Evolutionary conservation across 2,113 vertebrate species (phyloP).

Genomic region (Myiagra hebetior): DNA sequence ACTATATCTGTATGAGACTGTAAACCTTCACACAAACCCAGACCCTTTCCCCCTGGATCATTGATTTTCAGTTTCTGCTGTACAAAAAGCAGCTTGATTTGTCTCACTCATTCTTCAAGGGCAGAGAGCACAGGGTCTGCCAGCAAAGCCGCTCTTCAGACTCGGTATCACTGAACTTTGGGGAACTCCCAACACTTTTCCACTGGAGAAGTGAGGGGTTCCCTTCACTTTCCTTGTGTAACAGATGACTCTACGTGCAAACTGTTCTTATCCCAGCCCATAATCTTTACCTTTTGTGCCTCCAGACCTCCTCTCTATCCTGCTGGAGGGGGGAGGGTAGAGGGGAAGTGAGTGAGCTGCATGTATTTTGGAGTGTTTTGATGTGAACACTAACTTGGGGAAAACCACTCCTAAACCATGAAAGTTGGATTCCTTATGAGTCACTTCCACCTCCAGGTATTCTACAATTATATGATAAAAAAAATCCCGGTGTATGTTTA

Average conservation of each 20-base stretch:
- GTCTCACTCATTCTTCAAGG: background rate
- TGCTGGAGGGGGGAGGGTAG: fast-evolving
- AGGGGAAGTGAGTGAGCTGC: background rate
- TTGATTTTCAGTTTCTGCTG: background rate
- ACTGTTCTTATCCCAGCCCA: background rate
- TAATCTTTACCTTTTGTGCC: background rate
- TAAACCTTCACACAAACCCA: background rate
- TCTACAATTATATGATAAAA: too few relatives aligned
- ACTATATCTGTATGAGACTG: background rate
- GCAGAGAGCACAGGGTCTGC: constrained; percentile 5
- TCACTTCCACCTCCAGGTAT: background rate
- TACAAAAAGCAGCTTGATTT: constrained; percentile 16
- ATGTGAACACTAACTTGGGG: background rate
- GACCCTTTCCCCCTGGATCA: background rate
- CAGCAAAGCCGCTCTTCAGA: background rate
- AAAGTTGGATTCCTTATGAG: background rate
- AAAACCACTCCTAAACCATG: background rate
- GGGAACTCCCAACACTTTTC: constrained; percentile 4
- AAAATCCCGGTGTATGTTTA: background rate
- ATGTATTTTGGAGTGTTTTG: background rate
- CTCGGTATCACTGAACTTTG: background rate
- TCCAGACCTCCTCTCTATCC: background rate
- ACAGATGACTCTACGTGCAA: background rate
- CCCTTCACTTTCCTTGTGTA: background rate
- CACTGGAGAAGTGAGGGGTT: background rate